Conservation (phyloP, 2,113 vertebrate genomes). For the Origma solitaria region DNA sequence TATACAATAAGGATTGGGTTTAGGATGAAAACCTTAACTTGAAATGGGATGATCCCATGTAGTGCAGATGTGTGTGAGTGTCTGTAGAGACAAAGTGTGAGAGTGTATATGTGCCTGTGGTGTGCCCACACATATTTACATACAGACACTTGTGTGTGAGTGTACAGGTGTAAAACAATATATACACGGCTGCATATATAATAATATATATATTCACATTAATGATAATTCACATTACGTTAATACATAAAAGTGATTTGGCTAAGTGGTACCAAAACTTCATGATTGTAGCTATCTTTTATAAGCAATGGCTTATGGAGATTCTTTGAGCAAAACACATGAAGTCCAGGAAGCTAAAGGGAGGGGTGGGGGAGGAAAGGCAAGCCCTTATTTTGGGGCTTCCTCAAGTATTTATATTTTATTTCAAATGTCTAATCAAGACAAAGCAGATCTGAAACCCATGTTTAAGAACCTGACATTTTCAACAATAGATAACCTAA, state of each 20-base stretch:
- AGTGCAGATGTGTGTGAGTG: accelerated
- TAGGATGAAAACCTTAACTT: background rate
- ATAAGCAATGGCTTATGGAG: background rate
- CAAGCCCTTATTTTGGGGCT: background rate
- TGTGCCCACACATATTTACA: background rate
- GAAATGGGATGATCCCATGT: background rate
- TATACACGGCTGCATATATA: too few relatives aligned
- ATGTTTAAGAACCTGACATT: background rate
- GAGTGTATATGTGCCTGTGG: background rate
- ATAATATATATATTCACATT: background rate
- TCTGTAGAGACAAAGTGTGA: accelerated
- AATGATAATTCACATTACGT: background rate
- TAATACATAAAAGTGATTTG: background rate
- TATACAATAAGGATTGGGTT: accelerated
- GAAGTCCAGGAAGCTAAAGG: background rate
- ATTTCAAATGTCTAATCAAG: background rate
- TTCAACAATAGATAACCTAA: conserved; percentile 2
- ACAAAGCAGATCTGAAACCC: background rate
- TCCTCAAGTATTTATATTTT: background rate
- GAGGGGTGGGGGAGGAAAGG: background rate
- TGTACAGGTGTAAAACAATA: background rate
- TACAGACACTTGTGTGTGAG: too few relatives aligned
- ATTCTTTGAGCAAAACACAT: background rate
- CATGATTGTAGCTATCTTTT: background rate
- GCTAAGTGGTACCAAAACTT: background rate